Base-by-base conservation (phyloP, 2,797 vertebrate species). In the Spinus pinus region DNA sequence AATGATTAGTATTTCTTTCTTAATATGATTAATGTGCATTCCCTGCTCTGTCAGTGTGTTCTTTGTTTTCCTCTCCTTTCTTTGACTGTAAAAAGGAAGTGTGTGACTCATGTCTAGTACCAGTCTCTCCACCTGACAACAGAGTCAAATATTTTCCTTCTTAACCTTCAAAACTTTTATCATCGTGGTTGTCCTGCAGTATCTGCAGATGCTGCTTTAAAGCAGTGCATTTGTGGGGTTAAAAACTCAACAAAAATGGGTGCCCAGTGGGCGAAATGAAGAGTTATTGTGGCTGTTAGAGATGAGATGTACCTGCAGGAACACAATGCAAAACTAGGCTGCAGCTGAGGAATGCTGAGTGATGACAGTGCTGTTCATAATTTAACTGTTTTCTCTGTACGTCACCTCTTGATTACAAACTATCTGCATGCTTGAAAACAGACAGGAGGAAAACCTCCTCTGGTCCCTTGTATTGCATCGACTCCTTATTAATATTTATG, bases 251-350 rank as follows among this genome's bases (percentile, higher is more conserved):
- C 30, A 67, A 61, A 78, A 66, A 81, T 58, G 6, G 10, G 27
- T 30, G 31, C 80, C 54, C 60, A 39, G 46, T 23, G 66, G 41
- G 72, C 14, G 0, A 93, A 88, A 85, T 62, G 33, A 93, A 90
- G 87, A 95, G 58, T 58, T 88, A 39, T 31, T 65, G 60, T 80
- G 74, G 44, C 64, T 90, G 30, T 95, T 94, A 88, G 74, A 97
- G 94, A 91, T 78, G 65, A 84, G 90, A 27, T 35, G 65, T 53
- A 62, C 92, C 64, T 97, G 94, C 95, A 98, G 97, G 96, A 97
- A 94, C 97, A 96, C 96, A 97, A 96, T 97, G 96, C 96, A 97
- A 97, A 96, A 95, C 96, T 97, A 98, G 96, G 97, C 92, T 96
- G 97, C 92, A 96, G 90, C 96, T 96, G 93, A 95, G 93, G 57